Evolutionary conservation across 2,113 vertebrate genomes (phyloP).

Genomic region (Pseudolaguvia tuberculata): DNA sequence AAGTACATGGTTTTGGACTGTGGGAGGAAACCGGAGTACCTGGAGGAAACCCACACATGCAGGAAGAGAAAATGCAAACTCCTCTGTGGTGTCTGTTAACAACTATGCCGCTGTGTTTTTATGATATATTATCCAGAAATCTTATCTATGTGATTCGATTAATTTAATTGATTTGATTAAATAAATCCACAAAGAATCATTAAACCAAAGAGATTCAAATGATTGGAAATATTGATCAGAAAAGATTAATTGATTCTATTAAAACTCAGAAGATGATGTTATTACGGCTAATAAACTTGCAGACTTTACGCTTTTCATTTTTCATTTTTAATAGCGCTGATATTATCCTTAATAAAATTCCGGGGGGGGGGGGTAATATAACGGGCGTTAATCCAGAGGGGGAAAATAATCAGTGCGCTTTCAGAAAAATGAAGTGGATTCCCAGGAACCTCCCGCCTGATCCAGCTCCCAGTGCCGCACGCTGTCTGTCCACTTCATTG

Average conservation of each 20-base stretch:
- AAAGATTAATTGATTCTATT: neutral
- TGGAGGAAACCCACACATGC: no score
- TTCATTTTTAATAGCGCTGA: no score
- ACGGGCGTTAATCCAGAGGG: neutral
- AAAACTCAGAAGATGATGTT: neutral
- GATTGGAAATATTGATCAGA: neutral
- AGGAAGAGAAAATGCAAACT: no score
- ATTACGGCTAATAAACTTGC: neutral
- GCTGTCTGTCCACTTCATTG: slow-evolving; percentile 12
- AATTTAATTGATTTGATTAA: neutral
- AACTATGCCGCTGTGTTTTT: no score
- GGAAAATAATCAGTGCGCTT: neutral
- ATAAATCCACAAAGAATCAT: neutral
- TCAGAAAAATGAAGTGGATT: neutral
- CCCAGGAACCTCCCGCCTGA: slow-evolving; percentile 1
- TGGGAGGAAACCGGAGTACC: no score
- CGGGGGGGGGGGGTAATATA: neutral
- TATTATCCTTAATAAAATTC: neutral
- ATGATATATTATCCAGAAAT: no score
- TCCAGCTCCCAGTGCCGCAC: neutral
- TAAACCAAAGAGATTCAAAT: neutral
- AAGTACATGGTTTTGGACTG: no score
- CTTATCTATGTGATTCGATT: neutral
- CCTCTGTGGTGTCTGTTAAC: no score
- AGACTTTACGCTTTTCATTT: neutral